phyloP scores from a whole-genome alignment of 2,888 invertebrate species.

The Ectropis crepuscularia region DNA sequence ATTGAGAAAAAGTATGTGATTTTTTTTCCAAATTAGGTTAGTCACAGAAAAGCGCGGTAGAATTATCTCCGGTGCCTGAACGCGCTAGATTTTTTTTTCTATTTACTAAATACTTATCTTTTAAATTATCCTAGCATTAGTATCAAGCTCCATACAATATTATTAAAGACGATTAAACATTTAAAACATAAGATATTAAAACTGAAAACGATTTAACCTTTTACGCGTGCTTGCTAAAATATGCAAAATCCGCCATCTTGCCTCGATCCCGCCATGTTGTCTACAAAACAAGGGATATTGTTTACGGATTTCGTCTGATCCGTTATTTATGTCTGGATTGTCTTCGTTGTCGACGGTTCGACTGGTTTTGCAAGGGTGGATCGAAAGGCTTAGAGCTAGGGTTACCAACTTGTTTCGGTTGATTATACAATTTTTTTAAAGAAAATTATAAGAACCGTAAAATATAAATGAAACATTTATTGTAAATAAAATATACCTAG shows the following conservation, averaged over 20 bases:
- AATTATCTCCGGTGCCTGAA: too few species aligned
- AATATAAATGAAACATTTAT: too few species aligned
- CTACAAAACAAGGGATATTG: constrained; percentile 60
- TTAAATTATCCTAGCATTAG: too few species aligned
- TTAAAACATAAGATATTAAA: not conserved
- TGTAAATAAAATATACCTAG: too few species aligned
- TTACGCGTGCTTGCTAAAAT: constrained; percentile 21
- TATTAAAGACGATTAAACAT: too few species aligned
- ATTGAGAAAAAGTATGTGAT: too few species aligned
- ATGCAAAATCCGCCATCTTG: constrained; percentile 64
- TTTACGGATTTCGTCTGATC: constrained; percentile 78
- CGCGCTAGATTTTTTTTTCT: too few species aligned
- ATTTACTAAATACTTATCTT: too few species aligned
- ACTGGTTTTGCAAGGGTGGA: constrained; percentile 30
- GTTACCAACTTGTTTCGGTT: constrained; percentile 17
- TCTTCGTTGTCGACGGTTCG: constrained; percentile 52
- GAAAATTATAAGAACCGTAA: too few species aligned
- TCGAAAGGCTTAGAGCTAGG: constrained; percentile 15
- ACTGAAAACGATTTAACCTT: not conserved
- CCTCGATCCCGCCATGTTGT: constrained; percentile 66
- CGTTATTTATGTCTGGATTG: constrained; percentile 77
- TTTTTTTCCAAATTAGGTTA: too few species aligned
- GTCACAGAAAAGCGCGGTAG: too few species aligned
- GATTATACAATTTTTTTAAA: constrained; percentile 13
- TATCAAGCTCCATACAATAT: too few species aligned